Conservation (phyloP, 2,797 vertebrate genomes). For the Molossus alvarezi region DNA sequence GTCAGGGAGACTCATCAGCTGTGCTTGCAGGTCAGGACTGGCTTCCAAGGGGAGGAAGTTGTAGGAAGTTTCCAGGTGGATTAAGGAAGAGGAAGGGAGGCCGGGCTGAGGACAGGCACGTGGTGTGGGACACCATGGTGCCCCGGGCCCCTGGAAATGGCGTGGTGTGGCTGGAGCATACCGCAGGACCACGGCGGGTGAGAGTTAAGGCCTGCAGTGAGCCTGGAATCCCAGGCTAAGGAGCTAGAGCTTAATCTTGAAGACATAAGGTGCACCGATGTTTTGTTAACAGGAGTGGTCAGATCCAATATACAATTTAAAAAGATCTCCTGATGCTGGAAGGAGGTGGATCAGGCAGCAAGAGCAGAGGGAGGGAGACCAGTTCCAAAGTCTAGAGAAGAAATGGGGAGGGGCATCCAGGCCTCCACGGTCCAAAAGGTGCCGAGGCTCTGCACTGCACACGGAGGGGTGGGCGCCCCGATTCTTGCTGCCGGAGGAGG, state of each 20-base stretch:
- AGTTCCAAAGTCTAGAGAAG: not conserved
- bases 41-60: not conserved
- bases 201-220: not conserved
- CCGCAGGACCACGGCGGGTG: not conserved
- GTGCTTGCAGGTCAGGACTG: not conserved
- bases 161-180: not conserved
- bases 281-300: not conserved
- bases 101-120: not conserved
- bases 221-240: not conserved
- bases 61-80: not conserved
- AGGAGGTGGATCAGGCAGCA: not conserved
- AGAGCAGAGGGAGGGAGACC: not conserved
- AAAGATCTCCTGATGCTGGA: not conserved
- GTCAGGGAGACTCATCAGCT: not conserved
- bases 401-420: not conserved
- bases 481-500: not conserved
- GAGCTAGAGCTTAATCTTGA: not conserved
- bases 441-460: not conserved
- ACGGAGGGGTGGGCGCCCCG: not conserved
- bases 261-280: not conserved
- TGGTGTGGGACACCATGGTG: accelerated
- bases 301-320: not conserved
- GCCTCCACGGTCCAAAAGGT: accelerated
- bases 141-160: not conserved
- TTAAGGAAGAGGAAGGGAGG: not conserved